A percentile compares a stretch with the other conserved stretches of the same genome.
Conservation (phyloP, 2,797 vertebrate genomes). For the Gorsachius magnificus region DNA sequence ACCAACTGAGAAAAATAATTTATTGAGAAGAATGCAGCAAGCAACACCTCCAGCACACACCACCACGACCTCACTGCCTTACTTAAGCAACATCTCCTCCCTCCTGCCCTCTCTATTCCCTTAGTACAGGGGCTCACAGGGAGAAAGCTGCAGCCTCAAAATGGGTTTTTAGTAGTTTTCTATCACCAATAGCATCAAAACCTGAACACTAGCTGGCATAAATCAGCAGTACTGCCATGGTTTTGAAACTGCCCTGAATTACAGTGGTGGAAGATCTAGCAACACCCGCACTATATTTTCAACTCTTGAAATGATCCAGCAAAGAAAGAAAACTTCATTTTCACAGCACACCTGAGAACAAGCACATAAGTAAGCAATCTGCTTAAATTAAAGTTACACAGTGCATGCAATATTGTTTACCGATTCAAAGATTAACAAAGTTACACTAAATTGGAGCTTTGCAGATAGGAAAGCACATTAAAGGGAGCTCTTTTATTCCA, state of each 20-base stretch:
- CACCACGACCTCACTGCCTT: background rate
- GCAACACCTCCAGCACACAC: background rate
- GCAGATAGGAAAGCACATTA: constrained; percentile 35
- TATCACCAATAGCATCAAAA: background rate
- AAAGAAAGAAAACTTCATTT: constrained; percentile 18
- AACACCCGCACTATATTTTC: background rate
- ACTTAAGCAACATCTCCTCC: background rate
- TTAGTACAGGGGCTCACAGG: background rate
- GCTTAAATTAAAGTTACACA: constrained; percentile 23
- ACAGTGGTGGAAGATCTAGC: background rate
- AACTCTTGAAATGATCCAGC: background rate
- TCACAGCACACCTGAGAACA: constrained; percentile 12
- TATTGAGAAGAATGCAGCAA: background rate
- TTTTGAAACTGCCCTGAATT: background rate
- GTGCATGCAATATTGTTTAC: constrained; percentile 41
- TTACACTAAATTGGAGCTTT: constrained; percentile 26
- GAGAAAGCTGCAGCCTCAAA: background rate
- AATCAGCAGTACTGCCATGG: background rate
- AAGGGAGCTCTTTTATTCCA: constrained; percentile 29
- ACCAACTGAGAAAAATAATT: background rate
- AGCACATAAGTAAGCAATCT: background rate
- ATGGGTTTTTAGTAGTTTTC: background rate
- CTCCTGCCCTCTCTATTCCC: background rate
- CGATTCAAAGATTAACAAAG: constrained; percentile 50
- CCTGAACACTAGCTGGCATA: background rate